Evolutionary conservation across 1,140 invertebrate genomes (phyloP), one percentile per base, ranked within the genome.

Genomic region (Euura lappo): DNA sequence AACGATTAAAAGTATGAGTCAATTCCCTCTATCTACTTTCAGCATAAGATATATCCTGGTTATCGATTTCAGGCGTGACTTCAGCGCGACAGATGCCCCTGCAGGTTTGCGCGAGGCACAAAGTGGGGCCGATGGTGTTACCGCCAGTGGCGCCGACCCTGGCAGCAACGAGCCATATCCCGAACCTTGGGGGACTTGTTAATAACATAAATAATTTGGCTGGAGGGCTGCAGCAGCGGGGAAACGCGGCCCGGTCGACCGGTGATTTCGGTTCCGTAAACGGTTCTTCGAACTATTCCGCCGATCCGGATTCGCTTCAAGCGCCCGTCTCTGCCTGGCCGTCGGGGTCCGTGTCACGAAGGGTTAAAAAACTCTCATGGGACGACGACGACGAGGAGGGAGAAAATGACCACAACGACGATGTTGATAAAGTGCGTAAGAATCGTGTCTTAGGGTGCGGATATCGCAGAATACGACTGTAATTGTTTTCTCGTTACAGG

Each of bases 361-460:
- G 92, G 72, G 91, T 93, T 0, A 94, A 94, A 79, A 94, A 93
- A 79, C 83, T 94, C 11, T 93, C 92, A 67, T 94, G 93, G 93
- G 91, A 93, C 77, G 93, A 94, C 80, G 92, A 93, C 60, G 87
- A 89, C 44, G 51, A 60, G 8, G 51, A 60, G 3, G 51, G 3
- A 3, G 51, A 60, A 8, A n/a, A 60, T 8, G 51, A n/a, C 51
- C 8, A 60, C 64, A 6, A 13, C 10, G 65, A 69, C 43, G 13
- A n/a, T 28, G 11, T 71, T 7, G 11, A 7, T 10, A 65, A 6
- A 65, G 11, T 13, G 6, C 28, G 44, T 28, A 28, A 28, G 28
- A 28, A 28, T 28, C 28, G 28, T 28, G 1, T 28, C 28, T 28
- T 28, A 28, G 28, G 28, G 1, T n/a, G 43, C 2, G 11, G 13